phyloP scores from a whole-genome alignment of 2,797 vertebrate species.

The Lateolabrax maculatus region DNA sequence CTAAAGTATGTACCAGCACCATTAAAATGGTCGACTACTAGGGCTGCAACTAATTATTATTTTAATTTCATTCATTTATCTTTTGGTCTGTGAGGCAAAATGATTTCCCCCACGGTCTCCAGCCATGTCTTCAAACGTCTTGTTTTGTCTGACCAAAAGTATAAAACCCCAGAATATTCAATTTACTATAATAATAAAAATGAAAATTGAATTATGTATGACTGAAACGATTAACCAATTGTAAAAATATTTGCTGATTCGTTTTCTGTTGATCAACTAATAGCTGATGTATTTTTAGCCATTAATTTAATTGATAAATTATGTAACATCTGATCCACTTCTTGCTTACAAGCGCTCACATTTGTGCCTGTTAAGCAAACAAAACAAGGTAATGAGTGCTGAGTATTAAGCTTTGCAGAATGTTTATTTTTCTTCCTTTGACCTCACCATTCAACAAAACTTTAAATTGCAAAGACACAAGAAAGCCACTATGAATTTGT shows the following conservation, averaged over 20 bases:
- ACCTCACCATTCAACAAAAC: not conserved
- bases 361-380: not conserved
- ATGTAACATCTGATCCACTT: not conserved
- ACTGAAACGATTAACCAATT: not conserved
- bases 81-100: not conserved
- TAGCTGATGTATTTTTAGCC: not conserved
- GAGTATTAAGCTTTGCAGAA: not conserved
- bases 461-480: not conserved
- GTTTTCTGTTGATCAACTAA: not conserved
- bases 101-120: too few relatives aligned
- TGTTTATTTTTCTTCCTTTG: not conserved
- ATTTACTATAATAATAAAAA: not conserved
- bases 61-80: not conserved
- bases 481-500: not conserved
- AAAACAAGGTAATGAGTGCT: not conserved
- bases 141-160: not conserved
- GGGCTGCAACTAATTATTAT: not conserved
- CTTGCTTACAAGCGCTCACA: not conserved
- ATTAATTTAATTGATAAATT: not conserved
- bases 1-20: not conserved
- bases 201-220: not conserved
- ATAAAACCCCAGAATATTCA: not conserved
- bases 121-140: too few relatives aligned
- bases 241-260: not conserved
- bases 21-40: not conserved